Base-by-base conservation (phyloP, 2,888 invertebrate genomes). In the Cheilosia vulpina region DNA sequence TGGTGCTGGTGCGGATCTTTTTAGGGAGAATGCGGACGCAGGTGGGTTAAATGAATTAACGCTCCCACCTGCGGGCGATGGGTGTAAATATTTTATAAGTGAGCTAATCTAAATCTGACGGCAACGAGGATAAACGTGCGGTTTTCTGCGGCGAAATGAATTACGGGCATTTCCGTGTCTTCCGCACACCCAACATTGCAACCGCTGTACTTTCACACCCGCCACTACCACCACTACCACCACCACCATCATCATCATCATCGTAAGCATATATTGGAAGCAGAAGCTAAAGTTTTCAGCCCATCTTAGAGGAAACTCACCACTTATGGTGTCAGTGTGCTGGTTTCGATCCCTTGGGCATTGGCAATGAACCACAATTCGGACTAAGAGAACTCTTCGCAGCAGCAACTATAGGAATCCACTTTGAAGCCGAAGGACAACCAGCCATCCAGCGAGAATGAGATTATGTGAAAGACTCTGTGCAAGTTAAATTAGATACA, bases 401-500 rank as follows among this genome's bases (percentile, higher is more conserved):
- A 38, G 6, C 58, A 24, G 60, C 38, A 47, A 19, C 60, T 21
- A 38, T 21, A 38, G 27, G 58, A 62, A 53, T 52, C 45, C 65
- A 66, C 73, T 66, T 73, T 41, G 47, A 55, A 60, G 60, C 60
- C 43, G 43, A 45, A 69, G 52, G 52, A 13, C 65, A 58, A 21
- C 31, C 55, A 31, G n/a, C 31, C 43, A 55, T 19, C 27, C 21
- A n/a, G 31, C 41, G 19, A 60, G 58, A 60, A 58, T 50, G 60
- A 38, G 69, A 76, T 71, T 80, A 80, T 76, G 52, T 47, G 68
- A 58, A 63, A 47, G 68, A 65, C 62, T 76, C 60, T 77, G 77
- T 62, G 60, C 82, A 88, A 88, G 85, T 87, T 87, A 87, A 88
- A 88, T 88, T 88, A 87, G 88, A 88, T 85, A 88, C 87, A 79